These are phyloP conservation scores for Scrobipalpa atriplicella DNA, from an alignment of 2,888 invertebrate genomes.

Conservation along the genomic window DNA sequence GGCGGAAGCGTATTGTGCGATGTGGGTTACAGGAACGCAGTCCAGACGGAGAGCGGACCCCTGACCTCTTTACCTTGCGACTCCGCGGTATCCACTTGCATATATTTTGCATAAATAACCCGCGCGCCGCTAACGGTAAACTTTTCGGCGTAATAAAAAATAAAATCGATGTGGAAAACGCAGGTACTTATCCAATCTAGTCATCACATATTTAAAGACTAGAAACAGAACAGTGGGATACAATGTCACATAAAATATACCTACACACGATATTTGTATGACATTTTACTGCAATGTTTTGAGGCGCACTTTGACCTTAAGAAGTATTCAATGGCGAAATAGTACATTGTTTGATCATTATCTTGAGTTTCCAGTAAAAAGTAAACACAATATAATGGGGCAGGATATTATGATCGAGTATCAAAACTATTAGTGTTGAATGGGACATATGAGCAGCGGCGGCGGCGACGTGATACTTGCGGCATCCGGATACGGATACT, in stretches of 20 bases:
- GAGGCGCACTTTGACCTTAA: conserved; percentile 32
- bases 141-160: background rate
- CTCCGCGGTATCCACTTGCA: conserved; percentile 29
- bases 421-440: conserved; percentile 74
- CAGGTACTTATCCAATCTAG: background rate
- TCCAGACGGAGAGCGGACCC: conserved; percentile 52
- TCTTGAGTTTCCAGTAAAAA: conserved; percentile 71
- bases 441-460: conserved; percentile 48
- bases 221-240: background rate
- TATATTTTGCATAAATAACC: conserved; percentile 21
- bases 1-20: conserved; percentile 75
- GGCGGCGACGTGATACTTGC: conserved; percentile 45
- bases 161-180: background rate
- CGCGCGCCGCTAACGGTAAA: background rate
- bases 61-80: conserved; percentile 68
- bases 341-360: conserved; percentile 48
- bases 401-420: conserved; percentile 77
- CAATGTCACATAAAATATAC: background rate
- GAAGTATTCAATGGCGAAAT: conserved; percentile 46
- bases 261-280: background rate
- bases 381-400: conserved; percentile 70
- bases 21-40: conserved; percentile 69
- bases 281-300: background rate
- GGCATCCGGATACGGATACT: conserved; percentile 31
- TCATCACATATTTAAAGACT: background rate